Evolutionary conservation across 2,888 invertebrate genomes (phyloP).

Genomic region (Keiferia lycopersicella): DNA sequence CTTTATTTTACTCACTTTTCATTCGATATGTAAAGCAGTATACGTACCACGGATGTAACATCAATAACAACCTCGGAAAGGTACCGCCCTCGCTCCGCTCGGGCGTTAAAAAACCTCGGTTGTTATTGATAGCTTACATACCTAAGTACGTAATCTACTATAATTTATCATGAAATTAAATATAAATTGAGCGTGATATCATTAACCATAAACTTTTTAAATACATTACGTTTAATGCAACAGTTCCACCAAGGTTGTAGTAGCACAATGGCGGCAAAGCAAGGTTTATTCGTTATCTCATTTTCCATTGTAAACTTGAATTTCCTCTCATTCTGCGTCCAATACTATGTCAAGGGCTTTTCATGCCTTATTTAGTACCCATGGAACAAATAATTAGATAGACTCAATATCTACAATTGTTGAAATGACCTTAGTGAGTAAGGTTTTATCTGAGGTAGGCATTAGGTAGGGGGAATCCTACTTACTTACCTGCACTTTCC

Average conservation of each 20-base stretch:
- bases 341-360: constrained; percentile 62
- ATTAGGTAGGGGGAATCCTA: neutral
- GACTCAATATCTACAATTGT: constrained; percentile 63
- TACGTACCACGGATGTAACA: too few species aligned
- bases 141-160: too few species aligned
- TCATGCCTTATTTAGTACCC: constrained; percentile 51
- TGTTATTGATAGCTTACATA: too few species aligned
- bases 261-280: constrained; percentile 30
- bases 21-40: too few species aligned
- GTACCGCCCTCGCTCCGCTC: too few species aligned
- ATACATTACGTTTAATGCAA: constrained; percentile 4
- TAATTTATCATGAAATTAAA: neutral
- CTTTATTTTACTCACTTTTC: too few species aligned
- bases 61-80: too few species aligned
- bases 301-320: constrained; percentile 52
- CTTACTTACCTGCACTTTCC: too few species aligned
- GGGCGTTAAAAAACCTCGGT: too few species aligned
- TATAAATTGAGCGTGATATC: constrained; percentile 8
- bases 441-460: constrained; percentile 37
- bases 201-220: constrained; percentile 9
- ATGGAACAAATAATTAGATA: constrained; percentile 60
- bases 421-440: constrained; percentile 51
- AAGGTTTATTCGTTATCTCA: constrained; percentile 46
- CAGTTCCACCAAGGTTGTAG: constrained; percentile 23
- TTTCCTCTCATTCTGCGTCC: constrained; percentile 57